Evolutionary conservation across 2,797 vertebrate species (phyloP).

Genomic region (Artibeus lituratus): DNA sequence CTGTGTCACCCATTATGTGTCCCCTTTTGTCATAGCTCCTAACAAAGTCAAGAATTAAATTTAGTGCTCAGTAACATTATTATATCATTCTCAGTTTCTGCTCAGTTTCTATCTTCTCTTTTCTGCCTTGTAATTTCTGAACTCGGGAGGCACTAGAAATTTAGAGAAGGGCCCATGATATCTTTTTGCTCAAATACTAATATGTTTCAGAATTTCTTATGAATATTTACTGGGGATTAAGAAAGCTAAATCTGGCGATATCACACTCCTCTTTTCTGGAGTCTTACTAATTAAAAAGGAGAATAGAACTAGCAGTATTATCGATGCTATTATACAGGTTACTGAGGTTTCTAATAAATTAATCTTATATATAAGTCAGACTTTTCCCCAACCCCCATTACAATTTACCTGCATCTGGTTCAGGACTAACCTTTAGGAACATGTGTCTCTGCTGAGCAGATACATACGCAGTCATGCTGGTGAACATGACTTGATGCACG

Average conservation of each 20-base stretch:
- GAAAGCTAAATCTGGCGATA: background rate
- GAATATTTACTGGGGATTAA: background rate
- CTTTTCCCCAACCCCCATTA: background rate
- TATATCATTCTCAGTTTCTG: background rate
- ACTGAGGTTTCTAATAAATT: background rate
- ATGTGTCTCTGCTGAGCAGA: background rate
- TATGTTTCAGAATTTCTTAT: background rate
- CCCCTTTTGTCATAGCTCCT: background rate
- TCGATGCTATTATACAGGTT: background rate
- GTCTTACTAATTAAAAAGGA: background rate
- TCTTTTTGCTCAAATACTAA: background rate
- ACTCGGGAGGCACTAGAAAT: background rate
- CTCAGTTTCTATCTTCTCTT: background rate
- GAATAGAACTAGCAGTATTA: background rate
- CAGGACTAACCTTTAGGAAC: background rate
- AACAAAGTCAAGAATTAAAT: slow-evolving; percentile 18
- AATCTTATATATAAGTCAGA: background rate
- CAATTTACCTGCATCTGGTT: background rate
- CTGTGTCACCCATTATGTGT: background rate
- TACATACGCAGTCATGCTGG: background rate
- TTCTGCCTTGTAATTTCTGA: slow-evolving; percentile 14
- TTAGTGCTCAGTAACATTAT: slow-evolving; percentile 1
- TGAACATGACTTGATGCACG: background rate
- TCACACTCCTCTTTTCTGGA: background rate
- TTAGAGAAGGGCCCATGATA: background rate